These are phyloP conservation scores for Geotrypetes seraphini DNA, from an alignment of 2,797 vertebrate genomes.

Conservation along the genomic window DNA sequence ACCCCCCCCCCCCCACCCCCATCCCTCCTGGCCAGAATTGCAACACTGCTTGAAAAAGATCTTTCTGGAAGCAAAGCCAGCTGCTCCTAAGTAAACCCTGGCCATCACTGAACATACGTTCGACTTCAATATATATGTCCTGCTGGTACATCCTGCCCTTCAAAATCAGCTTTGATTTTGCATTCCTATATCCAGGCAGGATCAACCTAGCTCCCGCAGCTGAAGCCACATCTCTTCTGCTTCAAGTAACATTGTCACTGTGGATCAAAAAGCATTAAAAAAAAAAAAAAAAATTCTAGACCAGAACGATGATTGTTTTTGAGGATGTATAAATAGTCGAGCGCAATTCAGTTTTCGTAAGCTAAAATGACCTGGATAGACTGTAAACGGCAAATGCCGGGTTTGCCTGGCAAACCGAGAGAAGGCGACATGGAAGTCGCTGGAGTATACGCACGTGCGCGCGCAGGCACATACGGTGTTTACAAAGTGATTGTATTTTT, in stretches of 20 bases:
- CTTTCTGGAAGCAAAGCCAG: too few species aligned
- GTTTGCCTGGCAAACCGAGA: not conserved
- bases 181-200: not conserved
- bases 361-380: constrained; percentile 6
- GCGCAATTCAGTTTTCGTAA: constrained; percentile 14
- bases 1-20: too few species aligned
- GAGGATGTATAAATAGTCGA: constrained; percentile 1
- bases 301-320: not conserved
- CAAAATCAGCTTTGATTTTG: not conserved
- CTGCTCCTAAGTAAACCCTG: not conserved
- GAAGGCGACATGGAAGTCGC: not conserved
- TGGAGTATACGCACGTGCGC: too few species aligned
- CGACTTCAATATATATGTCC: constrained; percentile 2
- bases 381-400: constrained; percentile 4
- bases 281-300: constrained; percentile 14
- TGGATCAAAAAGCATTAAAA: constrained; percentile 5
- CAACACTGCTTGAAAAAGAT: too few species aligned
- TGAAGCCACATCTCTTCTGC: constrained; percentile 1
- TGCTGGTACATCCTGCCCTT: not conserved
- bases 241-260: not conserved
- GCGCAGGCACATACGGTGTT: not conserved
- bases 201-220: constrained; percentile 12
- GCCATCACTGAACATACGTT: constrained; percentile 1
- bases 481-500: constrained; percentile 6
- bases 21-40: too few species aligned